A percentile compares a stretch with the other conserved stretches of the same genome.
Evolutionary conservation across 2,888 invertebrate species (phyloP).

Genomic region (Conistra vaccinii): DNA sequence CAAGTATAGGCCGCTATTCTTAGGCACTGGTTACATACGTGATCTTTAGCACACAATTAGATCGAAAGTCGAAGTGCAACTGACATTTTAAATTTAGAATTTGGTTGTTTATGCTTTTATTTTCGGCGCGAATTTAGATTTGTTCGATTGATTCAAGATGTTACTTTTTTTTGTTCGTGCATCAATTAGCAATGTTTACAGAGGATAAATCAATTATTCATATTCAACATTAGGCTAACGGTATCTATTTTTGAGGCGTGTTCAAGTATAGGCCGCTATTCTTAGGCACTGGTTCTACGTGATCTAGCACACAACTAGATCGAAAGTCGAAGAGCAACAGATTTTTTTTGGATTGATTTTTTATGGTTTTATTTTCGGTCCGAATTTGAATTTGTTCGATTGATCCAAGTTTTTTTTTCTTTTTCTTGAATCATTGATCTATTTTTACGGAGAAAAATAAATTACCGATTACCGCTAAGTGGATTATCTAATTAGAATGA

Average conservation of each 20-base stretch:
- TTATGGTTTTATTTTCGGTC: slow-evolving; percentile 22
- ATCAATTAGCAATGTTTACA: neutral
- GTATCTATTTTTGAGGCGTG: slow-evolving; percentile 70
- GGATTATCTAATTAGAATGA: slow-evolving; percentile 19
- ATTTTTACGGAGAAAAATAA: neutral
- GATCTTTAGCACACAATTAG: slow-evolving; percentile 66
- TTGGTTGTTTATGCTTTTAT: slow-evolving; percentile 21
- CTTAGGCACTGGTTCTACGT: slow-evolving; percentile 62
- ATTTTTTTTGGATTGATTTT: slow-evolving; percentile 18
- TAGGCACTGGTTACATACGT: slow-evolving; percentile 62
- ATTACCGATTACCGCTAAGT: neutral
- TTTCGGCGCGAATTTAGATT: neutral
- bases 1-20: slow-evolving; percentile 74
- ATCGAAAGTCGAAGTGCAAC: slow-evolving; percentile 22
- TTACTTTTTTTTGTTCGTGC: neutral
- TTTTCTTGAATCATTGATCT: neutral
- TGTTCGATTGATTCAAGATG: slow-evolving; percentile 9
- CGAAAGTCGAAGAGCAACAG: slow-evolving; percentile 9
- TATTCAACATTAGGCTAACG: slow-evolving; percentile 67
- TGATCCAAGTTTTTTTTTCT: neutral
- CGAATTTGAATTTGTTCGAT: neutral
- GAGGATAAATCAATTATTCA: slow-evolving; percentile 25
- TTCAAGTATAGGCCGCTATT: slow-evolving; percentile 75
- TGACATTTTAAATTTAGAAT: slow-evolving; percentile 27
- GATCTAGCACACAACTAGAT: slow-evolving; percentile 64